Percentiles rank a stretch among this genome's conserved stretches.
Evolutionary conservation across 2,797 vertebrate species (phyloP).

Genomic region (Danio albolineatus): DNA sequence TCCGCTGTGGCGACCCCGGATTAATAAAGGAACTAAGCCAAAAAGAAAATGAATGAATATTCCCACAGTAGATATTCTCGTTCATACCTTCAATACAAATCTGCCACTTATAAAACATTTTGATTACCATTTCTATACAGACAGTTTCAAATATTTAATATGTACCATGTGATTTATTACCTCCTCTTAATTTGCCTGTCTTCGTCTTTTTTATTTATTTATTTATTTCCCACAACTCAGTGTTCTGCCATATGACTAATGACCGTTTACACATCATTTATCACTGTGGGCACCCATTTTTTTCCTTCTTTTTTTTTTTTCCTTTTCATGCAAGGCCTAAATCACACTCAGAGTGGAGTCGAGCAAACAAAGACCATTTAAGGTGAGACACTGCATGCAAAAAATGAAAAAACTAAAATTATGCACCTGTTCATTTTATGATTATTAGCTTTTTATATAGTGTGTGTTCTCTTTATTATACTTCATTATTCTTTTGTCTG

Average conservation of each 20-base stretch:
- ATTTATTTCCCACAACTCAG: slow-evolving; percentile 15
- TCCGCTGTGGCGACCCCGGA: too few relatives aligned
- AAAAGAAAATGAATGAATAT: too few relatives aligned
- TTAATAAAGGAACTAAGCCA: too few relatives aligned
- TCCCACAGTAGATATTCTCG: too few relatives aligned
- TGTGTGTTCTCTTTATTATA: too few relatives aligned
- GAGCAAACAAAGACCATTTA: slow-evolving; percentile 50
- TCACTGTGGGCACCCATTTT: slow-evolving; percentile 51
- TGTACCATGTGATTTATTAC: slow-evolving; percentile 52
- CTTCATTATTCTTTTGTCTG: too few relatives aligned
- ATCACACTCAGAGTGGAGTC: slow-evolving; percentile 33
- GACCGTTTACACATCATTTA: slow-evolving; percentile 53
- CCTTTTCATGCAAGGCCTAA: slow-evolving; percentile 43
- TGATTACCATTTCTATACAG: background rate
- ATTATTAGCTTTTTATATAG: too few relatives aligned
- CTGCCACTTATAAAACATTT: slow-evolving; percentile 19
- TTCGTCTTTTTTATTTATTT: background rate
- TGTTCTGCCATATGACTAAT: slow-evolving; percentile 55
- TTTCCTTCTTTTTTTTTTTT: slow-evolving; percentile 26
- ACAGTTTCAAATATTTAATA: slow-evolving; percentile 43
- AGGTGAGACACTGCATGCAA: background rate
- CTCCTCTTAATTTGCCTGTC: slow-evolving; percentile 48
- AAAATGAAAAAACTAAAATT: too few relatives aligned
- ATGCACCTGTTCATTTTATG: too few relatives aligned
- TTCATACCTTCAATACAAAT: background rate